Base-by-base conservation (phyloP, 2,888 invertebrate species). In the Euclidia mi region DNA sequence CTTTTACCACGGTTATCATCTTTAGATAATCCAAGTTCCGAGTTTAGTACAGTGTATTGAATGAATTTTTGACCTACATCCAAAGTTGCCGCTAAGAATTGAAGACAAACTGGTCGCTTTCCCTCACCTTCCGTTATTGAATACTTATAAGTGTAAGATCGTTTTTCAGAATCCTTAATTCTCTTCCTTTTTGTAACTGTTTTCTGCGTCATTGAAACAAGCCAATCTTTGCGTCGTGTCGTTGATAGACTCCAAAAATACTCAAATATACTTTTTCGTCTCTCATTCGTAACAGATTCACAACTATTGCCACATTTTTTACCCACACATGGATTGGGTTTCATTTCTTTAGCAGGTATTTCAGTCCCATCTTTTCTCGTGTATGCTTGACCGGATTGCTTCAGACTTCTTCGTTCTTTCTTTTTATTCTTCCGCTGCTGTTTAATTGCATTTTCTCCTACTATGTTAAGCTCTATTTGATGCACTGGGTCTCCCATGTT, bases 71-170 rank as follows among this genome's bases (percentile, higher is more conserved):
- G 34, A 11, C 35, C 17, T 28, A 51, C 43, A 43, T 43, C 43
- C 37, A 51, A 43, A 35, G 53, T 53, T 11, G 32, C 46, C 9
- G 34, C 41, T 53, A 53, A 41, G 46, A 46, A 53, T 46, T 53
- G 31, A 6, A 34, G 34, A 41, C 53, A 53, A 25, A 53, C 53
- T 41, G 20, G 20, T 10, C 46, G 41, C 41, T 34, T 10, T 11
- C 46, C 46, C 25, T 53, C 53, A 41, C 46, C 45, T 46, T 53
- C 53, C 14, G 31, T 53, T 41, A 53, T 53, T 32, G 20, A n/a
- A 28, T 52, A 52, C 20, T 20, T 28, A 34, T 46, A 53, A 34
- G 41, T 38, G 10, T 10, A 20, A 25, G 18, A 12, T 20, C 31
- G 6, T 28, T 28, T 28, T 12, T 28, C 28, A 41, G 41, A 41